Evolutionary conservation across 1,140 invertebrate genomes (phyloP).

Genomic region (Mya arenaria): DNA sequence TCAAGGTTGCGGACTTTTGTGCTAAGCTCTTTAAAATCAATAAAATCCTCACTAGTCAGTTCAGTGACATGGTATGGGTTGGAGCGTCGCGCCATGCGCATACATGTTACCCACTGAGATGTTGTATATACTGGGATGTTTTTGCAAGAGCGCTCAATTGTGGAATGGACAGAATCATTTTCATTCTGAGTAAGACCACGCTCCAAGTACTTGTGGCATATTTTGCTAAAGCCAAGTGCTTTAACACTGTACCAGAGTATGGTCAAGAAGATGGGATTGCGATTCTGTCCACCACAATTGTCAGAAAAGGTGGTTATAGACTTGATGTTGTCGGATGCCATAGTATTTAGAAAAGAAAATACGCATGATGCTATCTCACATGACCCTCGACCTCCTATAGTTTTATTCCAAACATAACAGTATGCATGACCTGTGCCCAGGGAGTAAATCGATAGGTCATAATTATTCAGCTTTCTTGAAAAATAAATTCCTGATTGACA

Average conservation of each 20-base stretch:
- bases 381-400: neutral
- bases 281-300: too few species aligned
- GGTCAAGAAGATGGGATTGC: conserved; percentile 2
- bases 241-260: conserved; percentile 22
- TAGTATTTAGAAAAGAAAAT: neutral
- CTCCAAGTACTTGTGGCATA: conserved; percentile 16
- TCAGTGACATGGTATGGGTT: conserved; percentile 1
- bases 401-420: conserved; percentile 24
- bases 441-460: conserved; percentile 7
- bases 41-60: neutral
- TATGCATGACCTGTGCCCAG: too few species aligned
- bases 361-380: conserved; percentile 31
- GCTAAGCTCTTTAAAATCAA: neutral
- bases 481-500: conserved; percentile 6
- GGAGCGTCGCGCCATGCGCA: neutral
- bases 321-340: too few species aligned
- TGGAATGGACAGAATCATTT: conserved; percentile 15
- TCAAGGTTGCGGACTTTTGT: neutral
- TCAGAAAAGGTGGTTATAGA: too few species aligned
- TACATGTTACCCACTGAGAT: neutral
- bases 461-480: conserved; percentile 25
- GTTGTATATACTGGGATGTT: conserved; percentile 1
- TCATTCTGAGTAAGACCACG: conserved; percentile 28
- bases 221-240: conserved; percentile 5
- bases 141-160: neutral